Evolutionary conservation across 2,888 invertebrate genomes (phyloP).

Genomic region (Diarsia mendica): DNA sequence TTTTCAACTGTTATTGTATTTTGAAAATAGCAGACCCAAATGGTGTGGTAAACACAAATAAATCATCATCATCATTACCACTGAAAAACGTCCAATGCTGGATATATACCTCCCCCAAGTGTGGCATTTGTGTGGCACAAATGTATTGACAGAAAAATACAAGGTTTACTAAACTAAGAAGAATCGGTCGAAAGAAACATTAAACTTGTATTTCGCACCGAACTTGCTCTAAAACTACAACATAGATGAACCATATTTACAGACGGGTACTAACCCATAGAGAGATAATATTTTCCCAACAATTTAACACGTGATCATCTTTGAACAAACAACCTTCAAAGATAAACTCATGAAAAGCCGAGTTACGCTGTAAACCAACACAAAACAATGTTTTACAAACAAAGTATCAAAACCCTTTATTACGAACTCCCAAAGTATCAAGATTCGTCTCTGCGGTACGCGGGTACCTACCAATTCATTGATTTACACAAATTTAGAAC

Average conservation of each 20-base stretch:
- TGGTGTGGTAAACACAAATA: too few species aligned
- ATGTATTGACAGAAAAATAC: background rate
- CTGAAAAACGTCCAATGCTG: too few species aligned
- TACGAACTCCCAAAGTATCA: conserved; percentile 28
- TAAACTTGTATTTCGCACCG: background rate
- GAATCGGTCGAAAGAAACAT: background rate
- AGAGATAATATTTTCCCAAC: background rate
- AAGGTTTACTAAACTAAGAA: background rate
- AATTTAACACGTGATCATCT: background rate
- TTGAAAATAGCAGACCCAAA: background rate
- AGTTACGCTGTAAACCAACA: background rate
- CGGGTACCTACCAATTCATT: conserved; percentile 56
- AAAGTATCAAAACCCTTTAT: conserved; percentile 39
- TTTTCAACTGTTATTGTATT: background rate
- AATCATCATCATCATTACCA: too few species aligned
- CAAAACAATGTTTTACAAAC: conserved; percentile 24
- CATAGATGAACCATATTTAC: background rate
- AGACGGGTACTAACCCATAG: background rate
- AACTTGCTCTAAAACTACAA: background rate
- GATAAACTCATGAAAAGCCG: conserved; percentile 22
- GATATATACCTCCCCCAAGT: too few species aligned
- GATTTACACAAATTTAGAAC: conserved; percentile 67
- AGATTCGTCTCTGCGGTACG: conserved; percentile 39
- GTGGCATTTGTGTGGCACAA: background rate
- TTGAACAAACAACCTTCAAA: conserved; percentile 2